Percentiles rank a stretch among this genome's conserved stretches.
These are phyloP conservation scores for Champsocephalus gunnari DNA, from an alignment of 2,797 vertebrate species.

Conservation along the genomic window DNA sequence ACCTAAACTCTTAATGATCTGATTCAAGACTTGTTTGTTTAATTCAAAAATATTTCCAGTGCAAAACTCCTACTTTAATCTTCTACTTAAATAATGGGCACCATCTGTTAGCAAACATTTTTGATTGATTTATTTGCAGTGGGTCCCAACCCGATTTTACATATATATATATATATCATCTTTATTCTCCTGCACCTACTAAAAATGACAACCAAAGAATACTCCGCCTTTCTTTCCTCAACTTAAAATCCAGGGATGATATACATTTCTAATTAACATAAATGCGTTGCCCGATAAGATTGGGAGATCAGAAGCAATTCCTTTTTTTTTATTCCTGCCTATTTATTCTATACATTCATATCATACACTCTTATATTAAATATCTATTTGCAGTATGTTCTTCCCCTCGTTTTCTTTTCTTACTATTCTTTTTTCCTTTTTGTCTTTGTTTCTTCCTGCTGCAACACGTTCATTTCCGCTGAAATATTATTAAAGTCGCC, in stretches of 20 bases:
- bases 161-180: not conserved
- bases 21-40: no score
- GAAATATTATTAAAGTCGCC: slow-evolving; percentile 53
- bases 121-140: slow-evolving; percentile 6
- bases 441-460: not conserved
- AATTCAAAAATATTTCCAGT: not conserved
- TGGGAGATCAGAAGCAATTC: not conserved
- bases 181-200: not conserved
- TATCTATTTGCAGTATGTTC: slow-evolving; percentile 3
- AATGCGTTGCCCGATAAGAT: not conserved
- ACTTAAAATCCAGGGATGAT: not conserved
- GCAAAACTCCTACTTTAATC: not conserved
- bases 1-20: no score
- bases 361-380: not conserved
- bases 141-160: not conserved
- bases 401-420: slow-evolving; percentile 11
- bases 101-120: not conserved
- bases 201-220: not conserved
- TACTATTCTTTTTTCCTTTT: slow-evolving; percentile 8
- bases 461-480: slow-evolving; percentile 61
- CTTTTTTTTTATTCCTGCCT: not conserved
- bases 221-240: no score
- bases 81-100: slow-evolving; percentile 3
- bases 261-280: not conserved
- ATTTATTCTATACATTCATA: slow-evolving; percentile 1